A percentile compares a stretch with the other conserved stretches of the same genome.
These are phyloP conservation scores for Leptosomus discolor DNA, from an alignment of 2,113 vertebrate genomes.

Conservation along the genomic window DNA sequence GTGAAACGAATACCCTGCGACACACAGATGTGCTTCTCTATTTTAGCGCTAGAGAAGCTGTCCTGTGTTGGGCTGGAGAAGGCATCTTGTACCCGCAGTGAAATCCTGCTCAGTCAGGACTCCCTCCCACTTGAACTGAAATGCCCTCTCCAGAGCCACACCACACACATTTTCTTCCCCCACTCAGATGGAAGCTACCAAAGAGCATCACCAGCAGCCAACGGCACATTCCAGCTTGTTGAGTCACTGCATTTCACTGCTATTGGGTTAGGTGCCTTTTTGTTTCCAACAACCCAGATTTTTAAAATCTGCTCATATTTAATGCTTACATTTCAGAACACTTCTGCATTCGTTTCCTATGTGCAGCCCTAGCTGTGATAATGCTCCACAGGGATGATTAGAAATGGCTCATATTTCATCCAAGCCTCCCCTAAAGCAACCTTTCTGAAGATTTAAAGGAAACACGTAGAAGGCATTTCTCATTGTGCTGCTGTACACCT, in stretches of 20 bases:
- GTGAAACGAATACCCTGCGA: neutral
- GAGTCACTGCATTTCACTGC: neutral
- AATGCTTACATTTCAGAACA: neutral
- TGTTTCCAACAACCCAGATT: neutral
- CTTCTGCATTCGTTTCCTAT: neutral
- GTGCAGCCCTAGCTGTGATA: neutral
- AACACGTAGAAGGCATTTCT: neutral
- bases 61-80: neutral
- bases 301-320: neutral
- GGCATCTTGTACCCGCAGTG: neutral
- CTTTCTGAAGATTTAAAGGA: neutral
- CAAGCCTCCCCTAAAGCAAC: neutral
- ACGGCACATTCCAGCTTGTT: neutral
- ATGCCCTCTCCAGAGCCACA: neutral
- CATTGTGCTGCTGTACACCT: slow-evolving; percentile 25
- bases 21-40: neutral
- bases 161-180: neutral
- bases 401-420: neutral
- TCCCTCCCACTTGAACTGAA: neutral
- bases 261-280: neutral
- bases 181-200: neutral
- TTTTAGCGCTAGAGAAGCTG: neutral
- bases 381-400: neutral
- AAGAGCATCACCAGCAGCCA: neutral
- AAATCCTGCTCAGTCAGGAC: neutral